phyloP scores from a whole-genome alignment of 2,113 vertebrate genomes.

The Nyctereutes procyonoides region DNA sequence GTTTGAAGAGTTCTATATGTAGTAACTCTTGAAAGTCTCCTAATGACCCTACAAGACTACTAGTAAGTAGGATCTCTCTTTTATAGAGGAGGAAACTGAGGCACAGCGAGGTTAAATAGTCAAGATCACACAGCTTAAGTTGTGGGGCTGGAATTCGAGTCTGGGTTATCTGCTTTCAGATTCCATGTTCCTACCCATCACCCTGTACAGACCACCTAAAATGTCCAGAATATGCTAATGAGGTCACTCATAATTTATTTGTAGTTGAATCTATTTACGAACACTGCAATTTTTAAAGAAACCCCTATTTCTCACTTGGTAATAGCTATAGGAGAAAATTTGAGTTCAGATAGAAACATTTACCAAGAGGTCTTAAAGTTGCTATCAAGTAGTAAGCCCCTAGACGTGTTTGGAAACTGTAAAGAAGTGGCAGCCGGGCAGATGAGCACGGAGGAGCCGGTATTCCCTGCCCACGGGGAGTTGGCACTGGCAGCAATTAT shows the following conservation, averaged over 20 bases:
- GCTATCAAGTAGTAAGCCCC: slow-evolving; percentile 41
- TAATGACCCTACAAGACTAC: not conserved
- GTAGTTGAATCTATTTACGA: not conserved
- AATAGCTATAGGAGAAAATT: not conserved
- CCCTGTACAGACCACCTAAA: not conserved
- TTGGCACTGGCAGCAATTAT: slow-evolving; percentile 72
- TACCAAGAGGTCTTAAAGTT: slow-evolving; percentile 48
- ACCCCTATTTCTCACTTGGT: not conserved
- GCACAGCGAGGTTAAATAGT: not conserved
- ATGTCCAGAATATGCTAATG: not conserved
- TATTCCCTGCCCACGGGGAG: slow-evolving; percentile 70
- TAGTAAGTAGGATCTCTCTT: not conserved
- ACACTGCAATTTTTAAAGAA: not conserved
- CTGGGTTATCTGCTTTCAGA: not conserved
- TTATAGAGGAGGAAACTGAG: slow-evolving; percentile 14
- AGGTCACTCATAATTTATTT: not conserved
- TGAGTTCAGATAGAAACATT: slow-evolving; percentile 50
- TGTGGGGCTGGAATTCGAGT: not conserved
- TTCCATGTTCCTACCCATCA: not conserved
- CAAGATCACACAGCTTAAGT: not conserved
- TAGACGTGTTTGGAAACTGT: slow-evolving; percentile 53
- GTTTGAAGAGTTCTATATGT: not conserved
- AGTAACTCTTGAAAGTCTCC: not conserved
- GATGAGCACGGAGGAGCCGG: slow-evolving; percentile 62
- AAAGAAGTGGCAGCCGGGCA: slow-evolving; percentile 61